Conservation (phyloP, 2,113 vertebrate genomes). For the Thryonomys swinderianus region DNA sequence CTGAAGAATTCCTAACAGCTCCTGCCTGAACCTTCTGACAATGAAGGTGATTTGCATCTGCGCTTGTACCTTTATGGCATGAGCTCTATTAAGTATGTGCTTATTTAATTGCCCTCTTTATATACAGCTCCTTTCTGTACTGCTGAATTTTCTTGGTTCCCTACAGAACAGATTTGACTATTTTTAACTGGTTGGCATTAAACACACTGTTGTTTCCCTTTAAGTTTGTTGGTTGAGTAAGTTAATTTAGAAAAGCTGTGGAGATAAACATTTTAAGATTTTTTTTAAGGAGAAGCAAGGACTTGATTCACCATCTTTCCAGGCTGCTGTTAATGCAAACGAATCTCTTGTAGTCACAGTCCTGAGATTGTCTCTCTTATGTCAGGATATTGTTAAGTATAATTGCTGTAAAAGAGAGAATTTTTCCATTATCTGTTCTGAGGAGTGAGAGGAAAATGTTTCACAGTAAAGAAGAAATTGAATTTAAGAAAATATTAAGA, state of each 20-base stretch:
- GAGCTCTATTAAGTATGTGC: constrained; percentile 36
- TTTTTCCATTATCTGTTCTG: constrained; percentile 64
- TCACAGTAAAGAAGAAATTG: constrained; percentile 61
- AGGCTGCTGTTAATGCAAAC: constrained; percentile 46
- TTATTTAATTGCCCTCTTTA: constrained; percentile 58
- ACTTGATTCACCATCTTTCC: constrained; percentile 43
- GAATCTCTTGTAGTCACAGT: constrained; percentile 61
- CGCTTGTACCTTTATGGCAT: constrained; percentile 13
- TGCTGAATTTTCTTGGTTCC: constrained; percentile 50
- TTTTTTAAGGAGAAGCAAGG: constrained; percentile 17
- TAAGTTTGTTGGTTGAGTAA: constrained; percentile 64
- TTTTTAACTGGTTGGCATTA: constrained; percentile 66
- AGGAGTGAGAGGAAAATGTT: constrained; percentile 63
- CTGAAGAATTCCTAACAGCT: constrained; percentile 76
- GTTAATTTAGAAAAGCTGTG: constrained; percentile 58
- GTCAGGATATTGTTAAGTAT: constrained; percentile 51
- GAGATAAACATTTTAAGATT: constrained; percentile 61
- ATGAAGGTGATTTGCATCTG: constrained; percentile 48
- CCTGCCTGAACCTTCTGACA: constrained; percentile 58
- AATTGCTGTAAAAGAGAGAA: constrained; percentile 45
- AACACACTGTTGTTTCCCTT: constrained; percentile 54
- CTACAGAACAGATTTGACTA: constrained; percentile 16
- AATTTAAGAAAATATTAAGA: constrained; percentile 62
- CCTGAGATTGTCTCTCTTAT: constrained; percentile 28
- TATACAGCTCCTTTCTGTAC: constrained; percentile 34